Evolutionary conservation across 2,888 invertebrate genomes (phyloP), one percentile per base, ranked within the genome.

Genomic region (Agonum fuliginosum): DNA sequence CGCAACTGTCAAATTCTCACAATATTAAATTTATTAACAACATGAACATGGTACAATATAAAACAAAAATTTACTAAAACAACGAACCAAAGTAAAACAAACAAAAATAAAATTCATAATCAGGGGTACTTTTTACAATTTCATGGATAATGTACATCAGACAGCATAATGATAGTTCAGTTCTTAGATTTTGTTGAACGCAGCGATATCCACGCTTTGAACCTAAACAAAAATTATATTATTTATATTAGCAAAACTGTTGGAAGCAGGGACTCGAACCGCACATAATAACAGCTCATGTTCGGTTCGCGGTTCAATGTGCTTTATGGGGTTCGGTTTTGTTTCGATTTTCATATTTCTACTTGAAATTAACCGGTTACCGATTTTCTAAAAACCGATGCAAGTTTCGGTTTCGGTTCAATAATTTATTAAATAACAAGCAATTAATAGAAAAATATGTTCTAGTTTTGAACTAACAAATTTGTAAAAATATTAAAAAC

Each of bases 171-270:
- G 12, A 8, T 46, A 1, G 17, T 46, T 12, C 0, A 30, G 14
- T 62, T 70, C 89, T n/a, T 91, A 96, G 82, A 96, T 93, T 89
- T 97, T 97, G 88, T 97, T 97, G 88, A 98, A 98, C 80, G 97
- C 97, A 80, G 96, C 97, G 84, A 98, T 95, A 86, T 97, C 97
- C 70, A 97, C 94, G 85, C 96, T 96, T 89, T 97, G 97, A 62
- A 96, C 90, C 91, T 91, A 87, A 78, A 89, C 81, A 81, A 82
- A 37, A 37, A 46, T 41, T 71, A 34, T 1, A 24, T 58, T 24
- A 24, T 24, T 58, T 24, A 27, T 3, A 48, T 19, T 1, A 48
- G 0, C 19, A 6, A n/a, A n/a, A n/a, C n/a, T n/a, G n/a, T n/a
- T n/a, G n/a, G n/a, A n/a, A n/a, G n/a, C n/a, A n/a, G n/a, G n/a